Evolutionary conservation across 2,113 vertebrate species (phyloP).

Genomic region (Entelurus aequoreus): DNA sequence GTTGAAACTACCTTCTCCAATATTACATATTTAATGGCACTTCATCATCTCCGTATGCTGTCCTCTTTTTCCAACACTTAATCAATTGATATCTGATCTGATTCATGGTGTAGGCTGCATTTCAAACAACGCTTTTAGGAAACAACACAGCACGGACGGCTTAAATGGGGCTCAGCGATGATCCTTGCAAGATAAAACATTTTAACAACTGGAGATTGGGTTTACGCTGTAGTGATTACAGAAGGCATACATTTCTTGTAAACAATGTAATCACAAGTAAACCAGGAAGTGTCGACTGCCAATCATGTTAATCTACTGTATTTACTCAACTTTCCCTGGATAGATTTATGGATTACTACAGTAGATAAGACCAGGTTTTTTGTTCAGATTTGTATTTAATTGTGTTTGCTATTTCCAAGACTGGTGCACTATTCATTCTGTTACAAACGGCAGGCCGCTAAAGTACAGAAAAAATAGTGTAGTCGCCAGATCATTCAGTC

Average conservation of each 20-base stretch:
- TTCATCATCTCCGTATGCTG: slow-evolving; percentile 8
- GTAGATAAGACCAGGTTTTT: no score
- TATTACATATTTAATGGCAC: slow-evolving; percentile 22
- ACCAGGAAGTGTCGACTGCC: neutral
- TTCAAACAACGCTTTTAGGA: slow-evolving; percentile 29
- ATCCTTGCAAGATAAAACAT: slow-evolving; percentile 13
- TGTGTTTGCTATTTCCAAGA: no score
- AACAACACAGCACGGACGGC: slow-evolving; percentile 27
- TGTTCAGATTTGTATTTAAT: neutral
- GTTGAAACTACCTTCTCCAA: slow-evolving; percentile 17
- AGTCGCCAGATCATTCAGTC: no score
- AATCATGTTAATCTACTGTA: neutral
- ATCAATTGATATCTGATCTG: slow-evolving; percentile 31
- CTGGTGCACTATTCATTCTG: no score
- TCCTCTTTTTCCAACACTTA: slow-evolving; percentile 24
- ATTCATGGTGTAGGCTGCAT: slow-evolving; percentile 34
- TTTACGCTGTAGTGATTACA: neutral
- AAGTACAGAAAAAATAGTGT: no score
- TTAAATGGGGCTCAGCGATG: slow-evolving; percentile 39
- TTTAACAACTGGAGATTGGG: neutral
- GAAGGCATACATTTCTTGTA: neutral
- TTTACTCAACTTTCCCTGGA: neutral
- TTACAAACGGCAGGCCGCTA: no score
- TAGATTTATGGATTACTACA: neutral
- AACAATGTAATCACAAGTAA: neutral